Base-by-base conservation (phyloP, 2,888 invertebrate species). In the Meganola albula region DNA sequence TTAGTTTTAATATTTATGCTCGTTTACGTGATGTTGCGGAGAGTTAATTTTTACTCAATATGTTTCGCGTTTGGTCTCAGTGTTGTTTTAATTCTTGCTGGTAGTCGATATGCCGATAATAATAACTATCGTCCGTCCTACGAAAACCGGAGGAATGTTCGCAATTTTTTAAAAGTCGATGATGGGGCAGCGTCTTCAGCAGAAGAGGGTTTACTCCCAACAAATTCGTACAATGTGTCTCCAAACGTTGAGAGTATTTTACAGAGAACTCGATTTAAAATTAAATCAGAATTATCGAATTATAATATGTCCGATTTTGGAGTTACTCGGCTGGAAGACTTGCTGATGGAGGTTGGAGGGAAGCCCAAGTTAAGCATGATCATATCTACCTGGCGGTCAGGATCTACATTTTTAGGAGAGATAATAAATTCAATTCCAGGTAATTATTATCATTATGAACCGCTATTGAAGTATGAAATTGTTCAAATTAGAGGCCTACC, bases 371-470 rank as follows among this genome's bases (percentile, higher is more conserved):
- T 92, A 45, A 94, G 91, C 69, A 73, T 96, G 26, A 91, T 96
- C 47, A 79, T 95, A 39, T 94, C 95, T n/a, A 94, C 94, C 8
- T 96, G 96, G 95, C 88, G 96, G 51, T 94, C 95, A 3, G 96
- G 96, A 4, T 95, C 96, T 10, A 96, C 96, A 18, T 96, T 96
- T 70, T 87, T 96, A 30, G 96, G 95, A 31, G 95, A 95, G 62
- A 89, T 95, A 24, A 70, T 96, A 26, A 94, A 94, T 69, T 88
- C 94, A 12, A 90, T 95, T 67, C 95, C 96, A 10, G 95, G 91
- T 14, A 96, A 93, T 70, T 96, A 89, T 75, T 96, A 96, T 78
- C 95, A 96, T 69, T 96, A 96, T 66, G 96, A 97, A 74, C 96
- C 96, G 16, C 79, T 96, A 40, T 82, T 95, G 38, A 91, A 93